Conservation (phyloP, 2,113 vertebrate species). For the Cheilinus undulatus region DNA sequence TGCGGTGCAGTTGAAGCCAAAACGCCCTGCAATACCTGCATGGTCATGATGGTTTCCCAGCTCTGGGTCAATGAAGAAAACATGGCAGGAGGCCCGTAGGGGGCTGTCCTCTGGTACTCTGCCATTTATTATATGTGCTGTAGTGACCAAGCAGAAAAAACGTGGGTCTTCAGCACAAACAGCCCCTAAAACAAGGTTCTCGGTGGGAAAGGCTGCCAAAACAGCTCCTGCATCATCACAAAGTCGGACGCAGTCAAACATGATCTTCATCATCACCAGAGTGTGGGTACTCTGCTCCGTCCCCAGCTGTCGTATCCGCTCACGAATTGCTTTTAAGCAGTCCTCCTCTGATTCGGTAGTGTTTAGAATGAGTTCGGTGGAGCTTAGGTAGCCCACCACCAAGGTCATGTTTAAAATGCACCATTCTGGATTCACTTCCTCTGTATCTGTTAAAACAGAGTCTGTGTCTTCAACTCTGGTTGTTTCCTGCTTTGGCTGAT, state of each 20-base stretch:
- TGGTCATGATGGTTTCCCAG: conserved; percentile 91
- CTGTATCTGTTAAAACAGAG: conserved; percentile 82
- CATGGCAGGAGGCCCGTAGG: conserved; percentile 92
- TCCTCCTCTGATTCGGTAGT: conserved; percentile 86
- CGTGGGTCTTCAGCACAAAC: conserved; percentile 92
- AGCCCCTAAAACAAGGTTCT: conserved; percentile 94
- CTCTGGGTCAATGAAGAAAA: conserved; percentile 96
- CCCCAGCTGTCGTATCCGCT: conserved; percentile 90
- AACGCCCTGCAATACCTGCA: conserved; percentile 90
- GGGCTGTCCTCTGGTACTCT: conserved; percentile 77
- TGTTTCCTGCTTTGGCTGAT: conserved; percentile 77
- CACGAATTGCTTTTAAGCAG: conserved; percentile 90
- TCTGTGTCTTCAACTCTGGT: conserved; percentile 73
- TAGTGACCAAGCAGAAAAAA: conserved; percentile 94
- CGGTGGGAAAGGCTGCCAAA: conserved; percentile 92
- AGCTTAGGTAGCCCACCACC: conserved; percentile 95
- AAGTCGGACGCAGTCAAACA: conserved; percentile 92
- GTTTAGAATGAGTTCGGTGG: conserved; percentile 91
- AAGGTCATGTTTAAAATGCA: conserved; percentile 91
- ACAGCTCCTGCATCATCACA: conserved; percentile 88
- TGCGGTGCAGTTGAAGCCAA: conserved; percentile 90
- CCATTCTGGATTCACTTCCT: conserved; percentile 86
- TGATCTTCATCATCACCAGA: conserved; percentile 92
- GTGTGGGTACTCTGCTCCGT: conserved; percentile 94
- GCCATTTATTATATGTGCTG: conserved; percentile 84